These are phyloP conservation scores for Hippoglossus hippoglossus DNA, from an alignment of 2,797 vertebrate genomes.

Conservation along the genomic window DNA sequence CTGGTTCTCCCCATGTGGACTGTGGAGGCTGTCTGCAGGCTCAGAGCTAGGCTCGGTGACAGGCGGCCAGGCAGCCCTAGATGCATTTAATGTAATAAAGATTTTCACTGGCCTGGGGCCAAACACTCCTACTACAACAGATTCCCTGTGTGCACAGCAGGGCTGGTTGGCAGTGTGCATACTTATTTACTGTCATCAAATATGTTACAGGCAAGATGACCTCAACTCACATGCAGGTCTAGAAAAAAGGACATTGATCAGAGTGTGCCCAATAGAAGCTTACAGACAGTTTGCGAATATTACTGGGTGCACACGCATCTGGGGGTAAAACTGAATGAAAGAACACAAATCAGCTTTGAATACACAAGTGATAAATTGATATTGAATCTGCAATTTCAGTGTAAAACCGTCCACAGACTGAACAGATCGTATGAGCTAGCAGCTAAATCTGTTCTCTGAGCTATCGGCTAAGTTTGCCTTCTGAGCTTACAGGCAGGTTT, in stretches of 20 bases:
- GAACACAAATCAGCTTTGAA: no score
- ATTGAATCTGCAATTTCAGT: no score
- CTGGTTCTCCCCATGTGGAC: background rate
- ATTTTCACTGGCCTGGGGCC: slow-evolving; percentile 29
- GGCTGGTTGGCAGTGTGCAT: background rate
- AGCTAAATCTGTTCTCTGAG: no score
- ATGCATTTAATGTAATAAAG: slow-evolving; percentile 63
- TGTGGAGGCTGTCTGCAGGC: slow-evolving; percentile 15
- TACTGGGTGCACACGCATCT: background rate
- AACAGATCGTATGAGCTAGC: no score
- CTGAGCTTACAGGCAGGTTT: no score
- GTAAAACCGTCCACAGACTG: no score
- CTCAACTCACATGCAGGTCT: background rate
- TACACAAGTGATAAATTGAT: no score
- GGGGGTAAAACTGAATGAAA: background rate
- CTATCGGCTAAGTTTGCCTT: no score
- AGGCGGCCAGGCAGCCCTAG: slow-evolving; percentile 2
- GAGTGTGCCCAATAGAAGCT: background rate
- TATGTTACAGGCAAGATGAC: background rate
- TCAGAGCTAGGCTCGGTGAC: slow-evolving; percentile 11
- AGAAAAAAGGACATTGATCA: background rate
- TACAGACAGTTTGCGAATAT: background rate
- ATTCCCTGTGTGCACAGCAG: slow-evolving; percentile 16
- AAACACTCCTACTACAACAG: slow-evolving; percentile 17
- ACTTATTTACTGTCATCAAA: background rate